Evolutionary conservation across 2,797 vertebrate genomes (phyloP).

Genomic region (Masticophis lateralis): DNA sequence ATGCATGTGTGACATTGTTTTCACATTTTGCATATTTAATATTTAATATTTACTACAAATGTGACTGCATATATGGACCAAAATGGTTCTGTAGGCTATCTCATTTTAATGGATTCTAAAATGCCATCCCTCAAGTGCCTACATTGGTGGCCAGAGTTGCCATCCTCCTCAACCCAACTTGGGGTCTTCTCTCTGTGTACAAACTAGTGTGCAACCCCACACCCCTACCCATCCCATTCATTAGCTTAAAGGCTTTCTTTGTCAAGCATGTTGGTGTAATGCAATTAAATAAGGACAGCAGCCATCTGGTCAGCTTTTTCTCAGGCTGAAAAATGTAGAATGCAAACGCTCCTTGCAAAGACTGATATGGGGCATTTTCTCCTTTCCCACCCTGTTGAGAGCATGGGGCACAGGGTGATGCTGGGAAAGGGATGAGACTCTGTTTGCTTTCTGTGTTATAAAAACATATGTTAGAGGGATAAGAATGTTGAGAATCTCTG

Average conservation of each 20-base stretch:
- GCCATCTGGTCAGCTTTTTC: constrained; percentile 19
- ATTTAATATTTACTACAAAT: not conserved
- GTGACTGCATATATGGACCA: not conserved
- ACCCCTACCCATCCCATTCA: not conserved
- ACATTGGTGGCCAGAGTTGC: not conserved
- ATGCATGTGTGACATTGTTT: not conserved
- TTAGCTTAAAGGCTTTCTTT: not conserved
- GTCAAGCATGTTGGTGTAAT: not conserved
- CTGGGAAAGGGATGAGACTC: not conserved
- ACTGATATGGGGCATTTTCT: not conserved
- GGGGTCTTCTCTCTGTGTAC: not conserved
- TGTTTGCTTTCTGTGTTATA: not conserved
- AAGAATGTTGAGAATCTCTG: not conserved
- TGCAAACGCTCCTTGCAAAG: not conserved
- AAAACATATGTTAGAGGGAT: not conserved
- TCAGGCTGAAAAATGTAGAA: not conserved
- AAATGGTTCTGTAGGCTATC: not conserved
- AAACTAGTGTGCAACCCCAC: not conserved
- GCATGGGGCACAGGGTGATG: not conserved
- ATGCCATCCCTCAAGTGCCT: not conserved
- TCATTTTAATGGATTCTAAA: not conserved
- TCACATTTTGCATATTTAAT: not conserved
- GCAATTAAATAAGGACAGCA: constrained; percentile 35
- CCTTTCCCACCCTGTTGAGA: not conserved
- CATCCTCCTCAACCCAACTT: not conserved